phyloP scores from a whole-genome alignment of 2,113 vertebrate species.

The Scopus umbretta region DNA sequence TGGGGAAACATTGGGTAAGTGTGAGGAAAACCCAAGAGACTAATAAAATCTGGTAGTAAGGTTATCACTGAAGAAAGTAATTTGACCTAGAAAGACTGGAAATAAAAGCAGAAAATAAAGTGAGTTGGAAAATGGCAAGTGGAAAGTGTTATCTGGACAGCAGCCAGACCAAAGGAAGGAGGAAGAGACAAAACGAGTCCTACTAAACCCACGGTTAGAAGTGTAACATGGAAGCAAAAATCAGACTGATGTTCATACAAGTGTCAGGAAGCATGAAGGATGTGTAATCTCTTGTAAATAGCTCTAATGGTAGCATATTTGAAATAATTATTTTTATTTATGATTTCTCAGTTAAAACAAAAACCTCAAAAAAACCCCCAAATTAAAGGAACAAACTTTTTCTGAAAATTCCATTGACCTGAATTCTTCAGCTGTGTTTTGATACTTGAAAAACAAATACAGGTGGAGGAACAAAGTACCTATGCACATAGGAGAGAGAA shows the following conservation, averaged over 20 bases:
- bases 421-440: not conserved
- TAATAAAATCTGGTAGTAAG: not conserved
- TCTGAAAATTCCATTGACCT: not conserved
- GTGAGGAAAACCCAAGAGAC: not conserved
- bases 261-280: not conserved
- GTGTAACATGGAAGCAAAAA: not conserved
- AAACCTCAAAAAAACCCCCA: not conserved
- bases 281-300: not conserved
- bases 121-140: not conserved
- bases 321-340: not conserved
- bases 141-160: not conserved
- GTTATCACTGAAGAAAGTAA: not conserved
- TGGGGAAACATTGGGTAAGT: not conserved
- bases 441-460: not conserved
- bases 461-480: not conserved
- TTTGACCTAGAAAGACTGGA: not conserved
- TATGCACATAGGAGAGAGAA: not conserved
- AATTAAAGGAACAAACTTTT: not conserved
- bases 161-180: not conserved
- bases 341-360: not conserved
- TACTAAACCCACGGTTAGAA: not conserved
- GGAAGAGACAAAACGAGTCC: not conserved
- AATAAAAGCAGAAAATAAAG: not conserved
- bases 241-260: not conserved
- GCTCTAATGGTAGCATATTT: rapidly evolving